Evolutionary conservation across 1,140 invertebrate genomes (phyloP).

Genomic region (Panagrolaimus sp.): DNA sequence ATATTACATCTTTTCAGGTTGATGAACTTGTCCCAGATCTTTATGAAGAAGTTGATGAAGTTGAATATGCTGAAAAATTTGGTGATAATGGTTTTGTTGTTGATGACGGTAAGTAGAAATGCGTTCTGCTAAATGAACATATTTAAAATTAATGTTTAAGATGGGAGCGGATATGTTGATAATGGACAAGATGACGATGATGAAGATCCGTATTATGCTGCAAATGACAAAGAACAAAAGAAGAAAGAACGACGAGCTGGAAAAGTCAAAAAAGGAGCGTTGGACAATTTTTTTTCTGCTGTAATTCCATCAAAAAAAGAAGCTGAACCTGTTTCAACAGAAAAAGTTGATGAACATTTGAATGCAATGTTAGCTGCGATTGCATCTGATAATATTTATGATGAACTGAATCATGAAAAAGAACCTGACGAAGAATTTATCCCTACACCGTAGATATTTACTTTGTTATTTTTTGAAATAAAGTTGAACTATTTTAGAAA

Average conservation of each 20-base stretch:
- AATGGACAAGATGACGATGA: slow-evolving; percentile 28
- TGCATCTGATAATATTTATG: not conserved
- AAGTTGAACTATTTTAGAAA: no score
- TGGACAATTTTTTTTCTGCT: not conserved
- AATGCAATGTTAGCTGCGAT: not conserved
- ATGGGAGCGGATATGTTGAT: slow-evolving; percentile 12
- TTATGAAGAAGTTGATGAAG: slow-evolving; percentile 37
- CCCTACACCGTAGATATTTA: no score
- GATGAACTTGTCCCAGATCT: slow-evolving; percentile 34
- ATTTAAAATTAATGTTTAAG: not conserved
- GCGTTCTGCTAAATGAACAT: not conserved
- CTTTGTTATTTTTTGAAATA: no score
- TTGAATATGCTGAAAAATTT: slow-evolving; percentile 30
- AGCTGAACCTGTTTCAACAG: not conserved
- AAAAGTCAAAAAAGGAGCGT: not conserved
- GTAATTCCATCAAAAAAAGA: not conserved
- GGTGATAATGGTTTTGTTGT: slow-evolving; percentile 26
- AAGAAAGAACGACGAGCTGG: slow-evolving; percentile 23
- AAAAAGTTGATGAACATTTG: slow-evolving; percentile 11
- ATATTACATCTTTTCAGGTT: slow-evolving; percentile 26
- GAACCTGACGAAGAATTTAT: no score
- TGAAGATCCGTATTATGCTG: slow-evolving; percentile 19
- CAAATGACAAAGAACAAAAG: slow-evolving; percentile 20
- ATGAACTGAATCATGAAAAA: not conserved
- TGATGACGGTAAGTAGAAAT: slow-evolving; percentile 31